phyloP scores from a whole-genome alignment of 2,888 invertebrate species.

The Hoplodrina blanda region DNA sequence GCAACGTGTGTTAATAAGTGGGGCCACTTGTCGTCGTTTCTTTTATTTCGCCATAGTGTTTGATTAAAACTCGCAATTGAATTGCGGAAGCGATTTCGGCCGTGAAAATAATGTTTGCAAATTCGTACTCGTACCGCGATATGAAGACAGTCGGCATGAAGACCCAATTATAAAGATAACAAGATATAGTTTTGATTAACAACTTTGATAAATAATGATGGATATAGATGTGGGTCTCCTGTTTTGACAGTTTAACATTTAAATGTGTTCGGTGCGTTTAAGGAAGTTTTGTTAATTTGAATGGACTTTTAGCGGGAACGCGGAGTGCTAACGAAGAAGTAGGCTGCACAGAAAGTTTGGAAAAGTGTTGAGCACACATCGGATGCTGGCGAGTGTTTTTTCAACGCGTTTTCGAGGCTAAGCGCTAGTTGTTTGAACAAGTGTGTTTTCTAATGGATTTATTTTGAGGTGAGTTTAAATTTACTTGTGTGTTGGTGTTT shows the following conservation, averaged over 20 bases:
- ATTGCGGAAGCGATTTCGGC: conserved; percentile 83
- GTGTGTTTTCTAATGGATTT: conserved; percentile 91
- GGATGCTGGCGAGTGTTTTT: conserved; percentile 88
- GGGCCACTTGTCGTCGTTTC: conserved; percentile 83
- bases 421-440: conserved; percentile 91
- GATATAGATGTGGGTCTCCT: conserved; percentile 46
- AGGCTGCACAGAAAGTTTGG: conserved; percentile 87
- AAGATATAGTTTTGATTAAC: conserved; percentile 71
- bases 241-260: conserved; percentile 68
- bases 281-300: conserved; percentile 72
- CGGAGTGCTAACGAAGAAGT: conserved; percentile 78
- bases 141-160: conserved; percentile 72
- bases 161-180: conserved; percentile 74
- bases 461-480: conserved; percentile 91
- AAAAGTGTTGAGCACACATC: conserved; percentile 88
- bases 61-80: conserved; percentile 79
- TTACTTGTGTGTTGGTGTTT: conserved; percentile 90
- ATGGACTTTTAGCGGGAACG: conserved; percentile 81
- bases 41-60: conserved; percentile 84
- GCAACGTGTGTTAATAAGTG: conserved; percentile 89
- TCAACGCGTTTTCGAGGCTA: conserved; percentile 91
- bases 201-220: conserved; percentile 64
- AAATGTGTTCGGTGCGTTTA: conserved; percentile 63
- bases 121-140: conserved; percentile 66
- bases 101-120: conserved; percentile 76